phyloP scores from a whole-genome alignment of 2,113 vertebrate species.

The Damaliscus lunatus region DNA sequence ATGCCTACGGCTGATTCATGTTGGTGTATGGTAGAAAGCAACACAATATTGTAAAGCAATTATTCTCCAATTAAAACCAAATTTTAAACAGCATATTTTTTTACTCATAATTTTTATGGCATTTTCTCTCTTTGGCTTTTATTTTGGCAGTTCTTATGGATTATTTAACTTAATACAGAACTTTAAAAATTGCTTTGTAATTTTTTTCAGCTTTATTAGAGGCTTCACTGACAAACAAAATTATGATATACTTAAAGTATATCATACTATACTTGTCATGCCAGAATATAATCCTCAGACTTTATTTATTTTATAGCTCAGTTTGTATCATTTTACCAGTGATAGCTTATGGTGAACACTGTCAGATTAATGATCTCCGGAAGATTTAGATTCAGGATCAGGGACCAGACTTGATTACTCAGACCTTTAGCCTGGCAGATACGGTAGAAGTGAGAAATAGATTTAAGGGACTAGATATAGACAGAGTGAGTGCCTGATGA shows the following conservation, averaged over 20 bases:
- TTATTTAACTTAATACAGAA: neutral
- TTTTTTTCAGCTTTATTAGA: neutral
- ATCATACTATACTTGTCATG: neutral
- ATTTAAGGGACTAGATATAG: no score
- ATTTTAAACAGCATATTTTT: neutral
- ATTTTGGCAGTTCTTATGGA: neutral
- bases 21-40: neutral
- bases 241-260: neutral
- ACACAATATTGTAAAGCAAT: neutral
- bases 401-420: neutral
- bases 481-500: no score
- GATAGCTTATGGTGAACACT: neutral
- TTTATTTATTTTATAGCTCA: neutral
- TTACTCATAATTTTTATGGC: neutral
- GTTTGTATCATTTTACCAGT: neutral
- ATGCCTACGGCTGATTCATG: neutral
- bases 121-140: neutral
- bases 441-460: no score
- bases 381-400: neutral
- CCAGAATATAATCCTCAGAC: no score
- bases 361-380: neutral
- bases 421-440: neutral
- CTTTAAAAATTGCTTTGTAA: neutral
- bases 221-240: neutral
- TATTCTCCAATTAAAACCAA: neutral